Base-by-base conservation (phyloP, 2,113 vertebrate species). In the Protomyctophum bolini region DNA sequence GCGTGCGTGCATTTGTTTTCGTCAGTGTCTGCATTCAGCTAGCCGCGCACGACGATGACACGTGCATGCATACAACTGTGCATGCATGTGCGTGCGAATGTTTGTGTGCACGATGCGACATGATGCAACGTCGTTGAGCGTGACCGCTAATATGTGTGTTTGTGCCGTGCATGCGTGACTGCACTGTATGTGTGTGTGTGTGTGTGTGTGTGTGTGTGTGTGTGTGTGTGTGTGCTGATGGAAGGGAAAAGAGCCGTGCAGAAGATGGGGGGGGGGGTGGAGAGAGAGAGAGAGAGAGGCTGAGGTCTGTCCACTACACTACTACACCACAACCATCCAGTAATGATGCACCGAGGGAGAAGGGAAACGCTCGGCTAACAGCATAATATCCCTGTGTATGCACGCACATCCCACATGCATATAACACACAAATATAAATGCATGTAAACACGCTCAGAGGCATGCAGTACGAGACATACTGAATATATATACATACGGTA, bases 261-360 rank as follows among this genome's bases (percentile, higher is more conserved):
- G 61, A 50, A 65, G 66, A 3, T 15, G 10, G 69, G n/a, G 70
- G 46, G 9, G 54, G 58, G 48, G 63, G 51, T 68, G 48, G 48
- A 50, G 33, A 2, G 33, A n/a, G n/a, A n/a, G n/a, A n/a, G n/a
- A n/a, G n/a, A n/a, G n/a, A n/a, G 48, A 50, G 48, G 8, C 48
- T 50, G 6, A 57, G 41, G 33, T 46, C 54, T 75, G 70, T 82
- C 73, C 74, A 66, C 15, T 71, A 15, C n/a, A n/a, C n/a, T n/a
- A n/a, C n/a, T n/a, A n/a, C n/a, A n/a, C n/a, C 2, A 72, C 47
- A n/a, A 51, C 48, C 63, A 66, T 56, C 47, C 57, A 66, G 65
- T 83, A 88, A 85, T 81, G 77, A 83, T 80, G 76, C 66, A 41
- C 72, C 75, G 3, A n/a, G 75, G 80, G 84, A 87, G 56, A 28